phyloP scores from a whole-genome alignment of 1,140 invertebrate species.

The Drosophila ercepeae region DNA sequence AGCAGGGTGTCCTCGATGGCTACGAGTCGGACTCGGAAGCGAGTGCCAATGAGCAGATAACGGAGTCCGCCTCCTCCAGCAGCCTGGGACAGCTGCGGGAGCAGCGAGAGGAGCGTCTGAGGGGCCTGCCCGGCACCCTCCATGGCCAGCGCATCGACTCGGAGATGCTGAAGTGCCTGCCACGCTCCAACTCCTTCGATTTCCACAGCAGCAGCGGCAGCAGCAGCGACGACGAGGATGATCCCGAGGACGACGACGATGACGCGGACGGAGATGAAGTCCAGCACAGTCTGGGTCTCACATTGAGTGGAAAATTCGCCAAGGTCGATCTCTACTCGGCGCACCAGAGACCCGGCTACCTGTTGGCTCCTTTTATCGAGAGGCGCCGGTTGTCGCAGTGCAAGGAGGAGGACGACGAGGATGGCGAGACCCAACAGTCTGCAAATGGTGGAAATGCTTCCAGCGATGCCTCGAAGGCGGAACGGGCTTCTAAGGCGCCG shows the following conservation, averaged over 20 bases:
- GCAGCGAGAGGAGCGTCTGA: slow-evolving; percentile 23
- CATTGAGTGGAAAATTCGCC: slow-evolving; percentile 51
- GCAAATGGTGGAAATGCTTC: neutral
- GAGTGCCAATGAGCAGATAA: slow-evolving; percentile 58
- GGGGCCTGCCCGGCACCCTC: slow-evolving; percentile 23
- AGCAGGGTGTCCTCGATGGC: slow-evolving; percentile 67
- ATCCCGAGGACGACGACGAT: slow-evolving; percentile 49
- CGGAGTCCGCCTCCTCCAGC: slow-evolving; percentile 41
- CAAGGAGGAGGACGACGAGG: slow-evolving; percentile 91
- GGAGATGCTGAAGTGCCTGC: slow-evolving; percentile 49
- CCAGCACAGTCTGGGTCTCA: slow-evolving; percentile 42
- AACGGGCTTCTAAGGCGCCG: slow-evolving; percentile 56
- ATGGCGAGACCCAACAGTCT: slow-evolving; percentile 78
- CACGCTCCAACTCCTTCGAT: slow-evolving; percentile 67
- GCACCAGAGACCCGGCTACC: slow-evolving; percentile 74
- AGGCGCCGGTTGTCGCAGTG: slow-evolving; percentile 91
- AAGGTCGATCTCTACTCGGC: slow-evolving; percentile 53
- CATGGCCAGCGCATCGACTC: slow-evolving; percentile 41
- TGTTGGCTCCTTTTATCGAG: slow-evolving; percentile 86
- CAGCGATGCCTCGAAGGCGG: slow-evolving; percentile 37
- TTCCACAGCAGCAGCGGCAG: slow-evolving; percentile 70
- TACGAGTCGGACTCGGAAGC: slow-evolving; percentile 78
- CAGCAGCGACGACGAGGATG: slow-evolving; percentile 67
- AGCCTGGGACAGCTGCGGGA: slow-evolving; percentile 43
- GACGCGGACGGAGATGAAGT: slow-evolving; percentile 29